Evolutionary conservation across 1,140 invertebrate genomes (phyloP), one percentile per base, ranked within the genome.

Genomic region (Dendrolimus punctatus): DNA sequence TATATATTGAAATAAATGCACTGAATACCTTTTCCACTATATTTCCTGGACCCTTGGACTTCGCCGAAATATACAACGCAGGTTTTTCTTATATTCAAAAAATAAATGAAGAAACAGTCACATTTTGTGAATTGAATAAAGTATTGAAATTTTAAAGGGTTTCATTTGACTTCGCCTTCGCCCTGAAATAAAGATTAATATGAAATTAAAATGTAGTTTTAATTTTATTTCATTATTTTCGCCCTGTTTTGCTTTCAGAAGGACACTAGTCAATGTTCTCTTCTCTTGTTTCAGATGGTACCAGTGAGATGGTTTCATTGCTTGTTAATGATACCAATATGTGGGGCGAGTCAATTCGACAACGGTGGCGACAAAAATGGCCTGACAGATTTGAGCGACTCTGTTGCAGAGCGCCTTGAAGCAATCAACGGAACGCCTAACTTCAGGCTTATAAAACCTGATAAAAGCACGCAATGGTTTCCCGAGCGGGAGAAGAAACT

Each of bases 391-490:
- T 51, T 68, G 37, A 60, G 37, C 39, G 76, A 80, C 46, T 83
- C 73, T 56, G 62, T 53, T 9, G 74, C 71, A 10, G 65, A 76
- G 36, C 64, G 64, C 5, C 71, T 90, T 43, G 88, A 89, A 65
- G 62, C 73, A 4, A 90, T 90, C 7, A 85, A 87, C 59, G 89
- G 87, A 5, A 90, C 89, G 1, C 79, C 78, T 23, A 89, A 90
- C 62, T 90, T 77, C 67, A 83, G 82, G 55, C 67, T 90, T 7
- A 87, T 81, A 10, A 87, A 87, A 55, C 86, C 86, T 23, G 87
- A 85, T 37, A 88, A 88, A 66, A 86, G 84, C 40, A 83, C 88
- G 42, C 89, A 89, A 62, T 90, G 89, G 88, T 88, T 88, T 57
- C 88, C 89, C 55, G 87, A 86, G 45, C 58, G 85, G 46, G 88